These are phyloP conservation scores for Xylophagus ater DNA, from an alignment of 2,888 invertebrate species.

Conservation along the genomic window DNA sequence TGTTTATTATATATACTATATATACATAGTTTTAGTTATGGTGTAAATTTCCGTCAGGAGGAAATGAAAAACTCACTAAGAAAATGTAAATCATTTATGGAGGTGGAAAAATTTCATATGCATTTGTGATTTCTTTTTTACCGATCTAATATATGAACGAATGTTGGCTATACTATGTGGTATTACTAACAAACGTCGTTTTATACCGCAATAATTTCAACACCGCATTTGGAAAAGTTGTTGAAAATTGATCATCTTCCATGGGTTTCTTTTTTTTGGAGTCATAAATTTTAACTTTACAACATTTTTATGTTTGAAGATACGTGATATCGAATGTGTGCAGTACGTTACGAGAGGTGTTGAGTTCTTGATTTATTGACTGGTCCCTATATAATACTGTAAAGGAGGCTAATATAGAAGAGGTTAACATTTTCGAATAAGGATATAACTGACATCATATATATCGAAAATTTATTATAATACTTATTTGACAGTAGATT, in stretches of 20 bases:
- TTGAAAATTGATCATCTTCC: constrained; percentile 17
- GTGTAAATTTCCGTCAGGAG: constrained; percentile 9
- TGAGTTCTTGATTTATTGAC: constrained; percentile 16
- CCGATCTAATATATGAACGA: too few species aligned
- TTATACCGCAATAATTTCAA: too few species aligned
- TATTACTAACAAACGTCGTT: constrained; percentile 16
- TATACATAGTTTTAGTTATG: constrained; percentile 10
- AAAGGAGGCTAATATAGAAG: too few species aligned
- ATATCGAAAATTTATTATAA: too few species aligned
- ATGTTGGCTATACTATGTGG: constrained; percentile 9
- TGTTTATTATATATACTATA: constrained; percentile 1
- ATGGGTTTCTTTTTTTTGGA: constrained; percentile 7
- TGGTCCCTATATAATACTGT: too few species aligned
- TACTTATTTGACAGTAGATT: too few species aligned
- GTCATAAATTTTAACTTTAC: constrained; percentile 15
- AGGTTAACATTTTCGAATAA: too few species aligned
- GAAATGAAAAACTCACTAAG: constrained; percentile 14
- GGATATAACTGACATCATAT: too few species aligned
- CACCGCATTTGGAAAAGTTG: constrained; percentile 10
- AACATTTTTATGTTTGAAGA: constrained; percentile 11
- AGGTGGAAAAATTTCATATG: constrained; percentile 15
- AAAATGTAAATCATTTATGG: constrained; percentile 16
- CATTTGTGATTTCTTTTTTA: too few species aligned
- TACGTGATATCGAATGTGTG: background rate
- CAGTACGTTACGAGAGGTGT: constrained; percentile 9